A percentile compares a stretch with the other conserved stretches of the same genome.
phyloP scores from a whole-genome alignment of 2,888 invertebrate species.

The Archips xylosteana region DNA sequence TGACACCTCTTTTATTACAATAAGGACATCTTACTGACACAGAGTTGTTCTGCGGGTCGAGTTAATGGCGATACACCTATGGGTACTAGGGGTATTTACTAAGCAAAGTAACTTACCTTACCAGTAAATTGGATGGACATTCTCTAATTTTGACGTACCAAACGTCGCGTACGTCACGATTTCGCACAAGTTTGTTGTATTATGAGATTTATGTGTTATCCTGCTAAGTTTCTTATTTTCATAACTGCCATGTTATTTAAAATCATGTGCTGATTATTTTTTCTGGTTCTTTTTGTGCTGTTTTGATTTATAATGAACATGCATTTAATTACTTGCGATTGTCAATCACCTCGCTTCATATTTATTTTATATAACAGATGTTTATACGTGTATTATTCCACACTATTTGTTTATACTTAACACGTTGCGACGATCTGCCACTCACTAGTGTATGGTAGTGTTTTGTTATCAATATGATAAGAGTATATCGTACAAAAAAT shows the following conservation, averaged over 20 bases:
- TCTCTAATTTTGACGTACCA: too few species aligned
- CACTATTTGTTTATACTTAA: slow-evolving; percentile 19
- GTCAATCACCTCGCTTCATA: not conserved
- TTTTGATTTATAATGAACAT: not conserved
- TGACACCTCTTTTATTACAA: too few species aligned
- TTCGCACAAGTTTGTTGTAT: not conserved
- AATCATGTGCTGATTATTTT: not conserved
- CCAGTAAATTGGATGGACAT: too few species aligned
- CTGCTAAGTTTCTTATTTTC: not conserved
- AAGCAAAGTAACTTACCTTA: too few species aligned
- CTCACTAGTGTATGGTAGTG: not conserved
- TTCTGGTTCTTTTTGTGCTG: not conserved
- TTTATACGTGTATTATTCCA: slow-evolving; percentile 8
- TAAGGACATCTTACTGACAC: too few species aligned
- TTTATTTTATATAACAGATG: slow-evolving; percentile 14
- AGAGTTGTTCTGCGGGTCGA: too few species aligned
- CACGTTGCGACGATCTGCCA: slow-evolving; percentile 4
- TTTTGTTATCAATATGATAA: slow-evolving; percentile 22
- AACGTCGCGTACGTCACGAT: too few species aligned
- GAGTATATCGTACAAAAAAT: slow-evolving; percentile 14
- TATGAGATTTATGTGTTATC: not conserved
- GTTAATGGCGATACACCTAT: too few species aligned
- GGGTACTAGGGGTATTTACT: too few species aligned
- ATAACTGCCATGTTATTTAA: not conserved
- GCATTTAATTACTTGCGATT: not conserved